These are phyloP conservation scores for Cryptophagus acutangulus DNA, from an alignment of 2,888 invertebrate genomes.

Conservation along the genomic window DNA sequence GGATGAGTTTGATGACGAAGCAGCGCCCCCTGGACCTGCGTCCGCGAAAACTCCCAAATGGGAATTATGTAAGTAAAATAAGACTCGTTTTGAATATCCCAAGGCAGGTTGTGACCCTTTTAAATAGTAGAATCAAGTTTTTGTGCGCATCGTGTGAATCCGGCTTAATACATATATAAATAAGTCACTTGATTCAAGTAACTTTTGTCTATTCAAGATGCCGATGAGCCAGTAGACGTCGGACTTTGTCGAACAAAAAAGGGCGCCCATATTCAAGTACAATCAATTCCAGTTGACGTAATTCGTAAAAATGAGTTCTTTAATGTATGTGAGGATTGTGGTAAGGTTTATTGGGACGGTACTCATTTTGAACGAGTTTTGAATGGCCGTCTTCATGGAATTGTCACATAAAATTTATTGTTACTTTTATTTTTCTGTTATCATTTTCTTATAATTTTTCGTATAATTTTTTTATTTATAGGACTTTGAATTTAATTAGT, in stretches of 20 bases:
- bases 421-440: neutral
- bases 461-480: neutral
- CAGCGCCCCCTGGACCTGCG: too few species aligned
- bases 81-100: slow-evolving; percentile 26
- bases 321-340: slow-evolving; percentile 68
- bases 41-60: slow-evolving; percentile 35
- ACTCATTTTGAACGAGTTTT: slow-evolving; percentile 42
- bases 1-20: slow-evolving; percentile 32
- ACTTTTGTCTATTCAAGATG: slow-evolving; percentile 28
- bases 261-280: slow-evolving; percentile 55
- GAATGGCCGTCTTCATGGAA: slow-evolving; percentile 38
- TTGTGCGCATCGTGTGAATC: neutral
- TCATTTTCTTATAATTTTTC: slow-evolving; percentile 4
- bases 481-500: too few species aligned
- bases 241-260: slow-evolving; percentile 51
- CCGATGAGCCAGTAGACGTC: slow-evolving; percentile 43
- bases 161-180: too few species aligned
- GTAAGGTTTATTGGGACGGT: slow-evolving; percentile 69
- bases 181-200: slow-evolving; percentile 2
- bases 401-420: slow-evolving; percentile 29
- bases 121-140: neutral
- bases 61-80: slow-evolving; percentile 39
- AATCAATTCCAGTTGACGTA: slow-evolving; percentile 40
- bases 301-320: slow-evolving; percentile 50
- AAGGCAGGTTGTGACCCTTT: too few species aligned